These are phyloP conservation scores for Leucania comma DNA, from an alignment of 2,888 invertebrate species.

Conservation along the genomic window DNA sequence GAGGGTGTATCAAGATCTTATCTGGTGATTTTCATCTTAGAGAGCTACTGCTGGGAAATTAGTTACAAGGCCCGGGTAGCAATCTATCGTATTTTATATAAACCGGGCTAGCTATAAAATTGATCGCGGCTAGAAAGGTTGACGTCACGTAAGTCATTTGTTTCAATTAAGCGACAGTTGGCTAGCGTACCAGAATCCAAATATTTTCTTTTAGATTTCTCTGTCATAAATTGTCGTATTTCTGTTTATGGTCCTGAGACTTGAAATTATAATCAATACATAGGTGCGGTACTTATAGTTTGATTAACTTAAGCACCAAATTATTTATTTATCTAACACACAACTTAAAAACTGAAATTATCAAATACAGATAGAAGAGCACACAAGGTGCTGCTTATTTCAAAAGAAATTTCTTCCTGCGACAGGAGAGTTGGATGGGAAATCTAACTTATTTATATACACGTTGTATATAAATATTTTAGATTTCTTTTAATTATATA, in stretches of 20 bases:
- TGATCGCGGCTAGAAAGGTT: conserved; percentile 52
- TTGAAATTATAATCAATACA: conserved; percentile 5
- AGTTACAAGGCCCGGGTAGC: conserved; percentile 39
- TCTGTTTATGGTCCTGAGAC: conserved; percentile 6
- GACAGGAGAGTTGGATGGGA: too few species aligned
- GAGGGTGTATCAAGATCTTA: conserved; percentile 60
- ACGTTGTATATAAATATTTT: too few species aligned
- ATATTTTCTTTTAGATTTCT: conserved; percentile 52
- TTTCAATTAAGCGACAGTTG: conserved; percentile 63
- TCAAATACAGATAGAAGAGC: too few species aligned
- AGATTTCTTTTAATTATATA: too few species aligned
- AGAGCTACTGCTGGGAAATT: conserved; percentile 36
- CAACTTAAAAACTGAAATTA: too few species aligned
- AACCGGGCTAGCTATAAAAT: conserved; percentile 48
- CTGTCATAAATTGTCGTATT: conserved; percentile 39
- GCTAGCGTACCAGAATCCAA: conserved; percentile 54
- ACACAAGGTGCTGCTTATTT: too few species aligned
- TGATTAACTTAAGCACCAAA: background rate
- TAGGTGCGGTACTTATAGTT: too few species aligned
- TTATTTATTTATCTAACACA: background rate
- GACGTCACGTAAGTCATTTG: conserved; percentile 60
- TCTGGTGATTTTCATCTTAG: conserved; percentile 53
- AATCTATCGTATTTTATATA: conserved; percentile 53
- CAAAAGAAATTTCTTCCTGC: too few species aligned
- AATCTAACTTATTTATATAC: too few species aligned